Conservation (phyloP, 2,113 vertebrate species). For the Trachemys scripta region DNA sequence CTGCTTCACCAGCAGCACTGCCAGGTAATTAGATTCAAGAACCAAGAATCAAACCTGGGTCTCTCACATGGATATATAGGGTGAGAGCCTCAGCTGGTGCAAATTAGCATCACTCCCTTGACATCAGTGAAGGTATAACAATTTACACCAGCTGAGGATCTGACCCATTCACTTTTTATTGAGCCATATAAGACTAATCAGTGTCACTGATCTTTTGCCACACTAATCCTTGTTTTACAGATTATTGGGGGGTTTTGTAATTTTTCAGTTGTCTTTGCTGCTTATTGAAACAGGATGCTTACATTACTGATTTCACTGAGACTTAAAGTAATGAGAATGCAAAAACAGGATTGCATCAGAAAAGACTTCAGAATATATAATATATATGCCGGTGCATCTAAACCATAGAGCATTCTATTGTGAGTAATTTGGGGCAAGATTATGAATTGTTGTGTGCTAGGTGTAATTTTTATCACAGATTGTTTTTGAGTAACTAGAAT, state of each 20-base stretch:
- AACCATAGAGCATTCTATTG: neutral
- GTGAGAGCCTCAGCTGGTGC: neutral
- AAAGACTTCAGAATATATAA: slow-evolving; percentile 7
- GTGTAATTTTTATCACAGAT: neutral
- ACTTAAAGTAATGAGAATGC: neutral
- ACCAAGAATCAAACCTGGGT: neutral
- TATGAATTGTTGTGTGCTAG: neutral
- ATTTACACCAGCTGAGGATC: slow-evolving; percentile 2
- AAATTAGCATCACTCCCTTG: neutral
- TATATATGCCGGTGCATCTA: neutral
- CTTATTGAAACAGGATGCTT: slow-evolving; percentile 28
- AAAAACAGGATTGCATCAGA: neutral
- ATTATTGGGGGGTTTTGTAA: neutral
- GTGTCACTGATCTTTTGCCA: slow-evolving; percentile 25
- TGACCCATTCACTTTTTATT: slow-evolving; percentile 17
- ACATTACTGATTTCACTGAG: slow-evolving; percentile 10
- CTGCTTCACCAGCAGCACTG: neutral
- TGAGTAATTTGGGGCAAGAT: slow-evolving; percentile 4
- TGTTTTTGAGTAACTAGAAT: neutral
- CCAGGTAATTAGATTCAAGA: neutral
- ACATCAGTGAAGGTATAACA: neutral
- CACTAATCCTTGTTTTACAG: slow-evolving; percentile 13
- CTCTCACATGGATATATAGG: neutral
- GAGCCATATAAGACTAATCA: neutral
- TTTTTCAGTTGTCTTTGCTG: slow-evolving; percentile 30